Conservation (phyloP, 2,888 invertebrate genomes). For the Drosophila percnosoma region DNA sequence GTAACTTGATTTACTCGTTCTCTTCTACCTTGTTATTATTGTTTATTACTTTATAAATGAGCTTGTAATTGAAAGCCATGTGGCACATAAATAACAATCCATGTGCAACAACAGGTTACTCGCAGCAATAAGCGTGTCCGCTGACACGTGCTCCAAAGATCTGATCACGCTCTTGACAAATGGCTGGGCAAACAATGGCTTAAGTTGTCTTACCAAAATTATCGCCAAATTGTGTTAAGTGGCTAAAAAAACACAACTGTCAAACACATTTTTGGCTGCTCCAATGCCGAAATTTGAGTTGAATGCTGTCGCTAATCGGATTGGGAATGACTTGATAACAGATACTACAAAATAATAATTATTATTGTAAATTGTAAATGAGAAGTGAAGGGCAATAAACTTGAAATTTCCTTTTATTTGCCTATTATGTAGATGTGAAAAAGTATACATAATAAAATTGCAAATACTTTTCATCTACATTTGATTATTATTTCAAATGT, state of each 20-base stretch:
- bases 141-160: slow-evolving; percentile 54
- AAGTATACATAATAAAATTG: neutral
- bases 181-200: slow-evolving; percentile 38
- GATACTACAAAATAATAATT: neutral
- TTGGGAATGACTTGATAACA: neutral
- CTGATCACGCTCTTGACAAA: slow-evolving; percentile 42
- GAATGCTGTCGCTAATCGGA: neutral
- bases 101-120: neutral
- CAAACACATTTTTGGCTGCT: neutral
- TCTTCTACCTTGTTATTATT: neutral
- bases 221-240: slow-evolving; percentile 23
- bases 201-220: slow-evolving; percentile 22
- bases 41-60: slow-evolving; percentile 14
- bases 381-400: neutral
- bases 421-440: neutral
- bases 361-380: neutral
- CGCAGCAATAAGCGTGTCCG: slow-evolving; percentile 22
- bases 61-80: slow-evolving; percentile 33
- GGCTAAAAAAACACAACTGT: slow-evolving; percentile 15
- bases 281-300: slow-evolving; percentile 8
- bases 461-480: neutral
- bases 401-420: neutral
- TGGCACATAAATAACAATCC: slow-evolving; percentile 14
- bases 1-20: slow-evolving; percentile 6
- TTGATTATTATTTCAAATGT: neutral